Percentiles rank a stretch among this genome's conserved stretches.
These are phyloP conservation scores for Antennarius striatus DNA, from an alignment of 2,113 vertebrate genomes.

Conservation along the genomic window DNA sequence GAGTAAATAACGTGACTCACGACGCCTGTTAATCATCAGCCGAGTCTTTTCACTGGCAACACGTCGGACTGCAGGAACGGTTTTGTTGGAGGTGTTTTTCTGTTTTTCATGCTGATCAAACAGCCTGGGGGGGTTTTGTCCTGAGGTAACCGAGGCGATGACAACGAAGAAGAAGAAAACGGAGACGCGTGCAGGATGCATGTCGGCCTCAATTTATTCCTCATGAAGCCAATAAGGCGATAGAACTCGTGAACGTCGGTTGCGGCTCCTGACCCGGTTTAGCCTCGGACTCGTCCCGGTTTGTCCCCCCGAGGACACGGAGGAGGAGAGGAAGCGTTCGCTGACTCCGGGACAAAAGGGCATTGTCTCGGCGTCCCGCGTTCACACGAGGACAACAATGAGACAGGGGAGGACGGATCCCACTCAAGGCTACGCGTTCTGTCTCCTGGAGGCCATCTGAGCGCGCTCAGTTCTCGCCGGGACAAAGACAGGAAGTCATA, in stretches of 20 bases:
- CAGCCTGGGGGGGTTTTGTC: too few relatives aligned
- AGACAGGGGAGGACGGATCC: constrained; percentile 8
- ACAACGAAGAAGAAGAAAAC: background rate
- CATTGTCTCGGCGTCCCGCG: constrained; percentile 26
- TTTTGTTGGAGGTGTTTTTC: too few relatives aligned
- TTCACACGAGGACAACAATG: constrained; percentile 4
- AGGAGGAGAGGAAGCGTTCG: constrained; percentile 41
- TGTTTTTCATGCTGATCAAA: too few relatives aligned
- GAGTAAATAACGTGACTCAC: too few relatives aligned
- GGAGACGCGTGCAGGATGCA: constrained; percentile 12
- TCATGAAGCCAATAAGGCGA: background rate
- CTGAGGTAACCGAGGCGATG: background rate
- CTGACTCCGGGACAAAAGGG: constrained; percentile 43
- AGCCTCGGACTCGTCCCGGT: constrained; percentile 17
- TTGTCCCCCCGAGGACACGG: constrained; percentile 19
- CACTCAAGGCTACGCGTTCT: constrained; percentile 6
- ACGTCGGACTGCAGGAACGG: too few relatives aligned
- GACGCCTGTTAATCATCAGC: too few relatives aligned
- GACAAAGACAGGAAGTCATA: constrained; percentile 57
- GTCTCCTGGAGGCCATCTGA: background rate
- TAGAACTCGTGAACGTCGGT: background rate
- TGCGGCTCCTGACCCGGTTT: constrained; percentile 23
- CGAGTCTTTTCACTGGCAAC: too few relatives aligned
- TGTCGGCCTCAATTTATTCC: background rate
- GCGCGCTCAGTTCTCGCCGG: background rate